A percentile compares a stretch with the other conserved stretches of the same genome.
Conservation (phyloP, 2,113 vertebrate species). For the Oxyruncus cristatus region DNA sequence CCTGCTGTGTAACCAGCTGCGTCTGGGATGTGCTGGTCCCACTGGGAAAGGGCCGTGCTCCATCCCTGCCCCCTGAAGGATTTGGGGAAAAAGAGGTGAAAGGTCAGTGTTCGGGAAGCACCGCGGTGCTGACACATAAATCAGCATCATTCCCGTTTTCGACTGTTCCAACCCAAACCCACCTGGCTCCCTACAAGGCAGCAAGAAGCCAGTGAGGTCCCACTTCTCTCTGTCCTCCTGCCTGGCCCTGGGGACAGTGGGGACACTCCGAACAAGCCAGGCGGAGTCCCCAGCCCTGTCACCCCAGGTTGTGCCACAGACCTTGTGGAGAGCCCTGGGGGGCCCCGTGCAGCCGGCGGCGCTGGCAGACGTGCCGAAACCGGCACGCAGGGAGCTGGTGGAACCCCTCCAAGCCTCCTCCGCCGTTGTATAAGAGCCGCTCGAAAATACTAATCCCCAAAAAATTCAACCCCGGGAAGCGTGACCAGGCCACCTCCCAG, state of each 20-base stretch:
- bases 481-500: background rate
- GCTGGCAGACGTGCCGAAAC: background rate
- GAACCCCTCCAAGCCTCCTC: conserved; percentile 17
- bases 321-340: accelerated
- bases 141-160: background rate
- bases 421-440: background rate
- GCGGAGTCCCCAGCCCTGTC: background rate
- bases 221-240: background rate
- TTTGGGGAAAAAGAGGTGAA: background rate
- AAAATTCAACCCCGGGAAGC: background rate
- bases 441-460: background rate
- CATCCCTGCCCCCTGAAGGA: background rate
- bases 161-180: background rate
- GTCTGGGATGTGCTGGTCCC: background rate
- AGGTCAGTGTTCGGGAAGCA: background rate
- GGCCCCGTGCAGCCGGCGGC: accelerated
- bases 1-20: accelerated
- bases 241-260: background rate
- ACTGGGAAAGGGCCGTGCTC: background rate
- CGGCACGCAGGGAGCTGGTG: background rate
- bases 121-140: background rate
- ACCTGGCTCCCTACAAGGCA: background rate
- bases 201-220: background rate
- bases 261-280: background rate
- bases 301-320: background rate